These are phyloP conservation scores for Nemoura dubitans DNA, from an alignment of 2,888 invertebrate genomes.

Conservation along the genomic window DNA sequence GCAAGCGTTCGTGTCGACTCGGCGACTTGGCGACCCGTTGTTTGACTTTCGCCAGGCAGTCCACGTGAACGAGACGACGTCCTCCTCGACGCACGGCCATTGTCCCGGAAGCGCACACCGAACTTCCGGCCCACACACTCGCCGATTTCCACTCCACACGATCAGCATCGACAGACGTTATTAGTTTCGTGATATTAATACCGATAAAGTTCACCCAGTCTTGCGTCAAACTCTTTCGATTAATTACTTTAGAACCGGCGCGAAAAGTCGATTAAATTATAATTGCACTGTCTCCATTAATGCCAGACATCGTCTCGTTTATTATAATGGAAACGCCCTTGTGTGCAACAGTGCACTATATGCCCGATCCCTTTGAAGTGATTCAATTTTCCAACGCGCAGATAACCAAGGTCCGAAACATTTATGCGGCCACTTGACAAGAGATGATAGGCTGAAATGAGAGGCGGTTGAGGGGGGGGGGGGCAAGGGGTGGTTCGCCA, in stretches of 20 bases:
- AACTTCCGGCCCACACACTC: background rate
- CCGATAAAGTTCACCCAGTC: too few species aligned
- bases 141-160: background rate
- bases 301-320: too few species aligned
- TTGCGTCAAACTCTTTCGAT: too few species aligned
- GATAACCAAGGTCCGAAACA: background rate
- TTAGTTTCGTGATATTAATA: too few species aligned
- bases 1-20: too few species aligned
- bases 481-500: background rate
- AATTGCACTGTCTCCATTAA: too few species aligned
- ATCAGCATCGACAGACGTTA: background rate
- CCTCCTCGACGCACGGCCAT: background rate
- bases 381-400: background rate
- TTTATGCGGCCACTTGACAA: constrained; percentile 12
- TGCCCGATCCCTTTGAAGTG: background rate
- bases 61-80: background rate
- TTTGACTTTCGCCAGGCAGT: background rate
- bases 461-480: too few species aligned
- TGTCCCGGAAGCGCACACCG: background rate
- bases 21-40: background rate
- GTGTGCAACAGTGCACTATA: background rate
- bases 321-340: background rate
- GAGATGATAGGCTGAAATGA: constrained; percentile 7
- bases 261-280: too few species aligned
- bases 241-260: too few species aligned